Conservation (phyloP, 2,797 vertebrate genomes). For the Pseudomugil tenellus region DNA sequence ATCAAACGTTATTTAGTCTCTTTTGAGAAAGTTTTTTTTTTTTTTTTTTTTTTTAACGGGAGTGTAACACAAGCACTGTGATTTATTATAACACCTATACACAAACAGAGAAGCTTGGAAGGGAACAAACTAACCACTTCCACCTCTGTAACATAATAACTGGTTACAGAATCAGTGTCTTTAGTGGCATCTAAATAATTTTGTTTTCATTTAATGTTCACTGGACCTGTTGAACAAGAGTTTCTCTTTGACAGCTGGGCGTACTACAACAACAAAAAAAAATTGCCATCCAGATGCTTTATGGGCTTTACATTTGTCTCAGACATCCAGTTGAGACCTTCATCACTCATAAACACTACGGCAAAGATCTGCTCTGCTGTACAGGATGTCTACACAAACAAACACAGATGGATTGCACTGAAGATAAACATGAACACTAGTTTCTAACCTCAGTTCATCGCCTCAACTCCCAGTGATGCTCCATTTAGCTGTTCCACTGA, state of each 20-base stretch:
- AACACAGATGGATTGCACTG: conserved; percentile 27
- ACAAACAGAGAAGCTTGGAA: conserved; percentile 19
- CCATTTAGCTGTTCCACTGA: conserved; percentile 62
- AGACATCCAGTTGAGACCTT: conserved; percentile 23
- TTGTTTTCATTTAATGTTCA: conserved; percentile 69
- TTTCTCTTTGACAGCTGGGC: conserved; percentile 46
- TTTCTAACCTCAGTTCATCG: conserved; percentile 45
- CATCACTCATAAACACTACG: conserved; percentile 41
- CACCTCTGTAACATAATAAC: conserved; percentile 24
- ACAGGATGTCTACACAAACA: conserved; percentile 25
- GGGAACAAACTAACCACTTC: conserved; percentile 52
- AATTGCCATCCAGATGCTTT: conserved; percentile 51
- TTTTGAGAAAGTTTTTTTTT: too few species aligned
- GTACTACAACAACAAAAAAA: too few species aligned
- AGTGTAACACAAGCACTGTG: too few species aligned
- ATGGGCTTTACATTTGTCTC: conserved; percentile 21
- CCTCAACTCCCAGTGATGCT: conserved; percentile 36
- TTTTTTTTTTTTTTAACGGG: too few species aligned
- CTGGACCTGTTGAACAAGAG: conserved; percentile 62
- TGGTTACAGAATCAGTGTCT: conserved; percentile 48
- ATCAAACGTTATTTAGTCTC: too few species aligned
- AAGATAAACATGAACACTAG: conserved; percentile 31
- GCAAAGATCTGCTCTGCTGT: conserved; percentile 28
- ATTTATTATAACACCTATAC: conserved; percentile 40
- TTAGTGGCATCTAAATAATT: conserved; percentile 56